Base-by-base conservation (phyloP, 1,140 invertebrate genomes). In the Heliconius hermathena region DNA sequence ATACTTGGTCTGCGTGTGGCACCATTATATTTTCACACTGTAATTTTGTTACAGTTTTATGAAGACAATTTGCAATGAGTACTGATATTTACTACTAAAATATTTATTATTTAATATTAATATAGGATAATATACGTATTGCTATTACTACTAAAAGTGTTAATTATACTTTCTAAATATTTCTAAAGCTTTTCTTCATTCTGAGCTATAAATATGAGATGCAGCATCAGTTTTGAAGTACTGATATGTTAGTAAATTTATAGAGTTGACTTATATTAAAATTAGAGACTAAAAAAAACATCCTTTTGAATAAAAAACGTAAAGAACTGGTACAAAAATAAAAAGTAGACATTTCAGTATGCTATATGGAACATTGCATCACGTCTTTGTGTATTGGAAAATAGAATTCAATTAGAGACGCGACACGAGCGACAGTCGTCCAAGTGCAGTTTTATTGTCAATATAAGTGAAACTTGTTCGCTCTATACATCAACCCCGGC, bases 281-380 rank as follows among this genome's bases (percentile, higher is more conserved):
- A 33, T 33, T 33, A 33, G 5, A 6, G 33, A 33, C 33, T 33
- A 6, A 33, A 36, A 36, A 36, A 36, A 36, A 8, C 33, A 36
- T 8, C 5, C 33, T 33, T 33, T 33, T 36, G 33, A 6, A 36
- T 36, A 6, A 36, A 36, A 36, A 36, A 36, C 5, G 33, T 6
- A 36, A 36, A 36, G 5, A 8, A 46, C 41, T 46, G 13, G 13
- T 46, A 46, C 41, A 46, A 16, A 16, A 46, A 46, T 46, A 16
- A 71, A 38, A 71, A 36, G 20, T 88, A 87, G 87, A 90, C 84
- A 85, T 85, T 79, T 76, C 77, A 83, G 83, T 82, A 84, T 83
- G 72, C 78, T 76, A 60, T 57, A 85, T 83, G 82, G 84, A 49
- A 86, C 82, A 74, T 77, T 71, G 73, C 49, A 72, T 60, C 71